Percentiles rank a stretch among this genome's conserved stretches.
Conservation (phyloP, 2,113 vertebrate species). For the Naja naja region DNA sequence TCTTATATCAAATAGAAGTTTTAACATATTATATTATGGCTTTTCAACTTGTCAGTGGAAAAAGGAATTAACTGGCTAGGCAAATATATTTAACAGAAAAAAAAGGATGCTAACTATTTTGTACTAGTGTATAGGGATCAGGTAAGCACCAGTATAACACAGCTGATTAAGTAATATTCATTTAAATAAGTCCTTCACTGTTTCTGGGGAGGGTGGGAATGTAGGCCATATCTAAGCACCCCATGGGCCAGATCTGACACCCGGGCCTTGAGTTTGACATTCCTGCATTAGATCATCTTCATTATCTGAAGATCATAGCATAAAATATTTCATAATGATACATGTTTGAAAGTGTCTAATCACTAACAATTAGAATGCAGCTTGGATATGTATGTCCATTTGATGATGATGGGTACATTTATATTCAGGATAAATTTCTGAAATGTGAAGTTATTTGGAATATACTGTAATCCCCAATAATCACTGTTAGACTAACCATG, state of each 20-base stretch:
- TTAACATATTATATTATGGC: conserved; percentile 30
- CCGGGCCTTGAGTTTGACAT: too few relatives aligned
- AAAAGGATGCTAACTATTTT: not conserved
- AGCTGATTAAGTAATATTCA: not conserved
- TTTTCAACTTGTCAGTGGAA: conserved; percentile 34
- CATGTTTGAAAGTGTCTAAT: not conserved
- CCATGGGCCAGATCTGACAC: too few relatives aligned
- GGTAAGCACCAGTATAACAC: not conserved
- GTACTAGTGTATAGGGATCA: not conserved
- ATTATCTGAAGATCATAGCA: not conserved
- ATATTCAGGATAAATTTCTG: not conserved
- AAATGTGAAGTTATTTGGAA: not conserved
- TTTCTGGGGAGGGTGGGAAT: too few relatives aligned
- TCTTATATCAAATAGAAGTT: conserved; percentile 27
- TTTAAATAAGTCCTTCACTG: not conserved
- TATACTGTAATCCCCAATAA: not conserved
- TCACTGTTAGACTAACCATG: not conserved
- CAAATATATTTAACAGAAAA: not conserved
- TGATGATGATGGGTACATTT: not conserved
- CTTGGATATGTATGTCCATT: not conserved
- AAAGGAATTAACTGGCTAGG: conserved; percentile 13
- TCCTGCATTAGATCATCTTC: too few relatives aligned
- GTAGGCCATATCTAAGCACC: too few relatives aligned
- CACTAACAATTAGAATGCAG: not conserved
- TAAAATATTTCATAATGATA: not conserved